phyloP scores from a whole-genome alignment of 2,888 invertebrate genomes.

The Oasisia sp. region DNA sequence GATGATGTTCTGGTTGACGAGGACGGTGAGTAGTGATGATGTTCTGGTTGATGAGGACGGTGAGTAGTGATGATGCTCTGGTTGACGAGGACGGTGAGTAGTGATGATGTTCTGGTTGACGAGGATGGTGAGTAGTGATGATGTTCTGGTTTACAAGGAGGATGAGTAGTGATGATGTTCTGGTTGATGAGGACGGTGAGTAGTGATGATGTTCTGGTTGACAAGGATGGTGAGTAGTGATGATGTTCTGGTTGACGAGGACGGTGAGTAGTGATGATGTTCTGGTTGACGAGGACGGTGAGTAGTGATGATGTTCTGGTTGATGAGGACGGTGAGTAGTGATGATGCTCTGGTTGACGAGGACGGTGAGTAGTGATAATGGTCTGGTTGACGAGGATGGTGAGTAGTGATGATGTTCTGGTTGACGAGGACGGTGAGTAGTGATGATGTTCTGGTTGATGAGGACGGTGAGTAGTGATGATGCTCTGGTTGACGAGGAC shows the following conservation, averaged over 20 bases:
- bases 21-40: slow-evolving; percentile 48
- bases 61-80: slow-evolving; percentile 49
- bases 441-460: slow-evolving; percentile 50
- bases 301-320: slow-evolving; percentile 49
- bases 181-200: slow-evolving; percentile 28
- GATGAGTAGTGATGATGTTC: slow-evolving; percentile 49
- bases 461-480: slow-evolving; percentile 5
- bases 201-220: slow-evolving; percentile 49
- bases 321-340: slow-evolving; percentile 23
- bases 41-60: slow-evolving; percentile 26
- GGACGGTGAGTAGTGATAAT: slow-evolving; percentile 68
- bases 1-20: slow-evolving; percentile 49
- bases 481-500: slow-evolving; percentile 48
- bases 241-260: slow-evolving; percentile 49
- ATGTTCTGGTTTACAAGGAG: slow-evolving; percentile 48
- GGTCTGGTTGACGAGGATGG: slow-evolving; percentile 25
- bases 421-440: slow-evolving; percentile 24
- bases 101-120: slow-evolving; percentile 49
- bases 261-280: slow-evolving; percentile 49
- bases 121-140: slow-evolving; percentile 1
- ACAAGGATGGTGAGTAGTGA: slow-evolving; percentile 13
- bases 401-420: slow-evolving; percentile 49
- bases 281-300: slow-evolving; percentile 25
- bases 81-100: slow-evolving; percentile 24
- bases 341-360: slow-evolving; percentile 49